phyloP scores from a whole-genome alignment of 2,113 vertebrate species.

The Saguinus imperator region DNA sequence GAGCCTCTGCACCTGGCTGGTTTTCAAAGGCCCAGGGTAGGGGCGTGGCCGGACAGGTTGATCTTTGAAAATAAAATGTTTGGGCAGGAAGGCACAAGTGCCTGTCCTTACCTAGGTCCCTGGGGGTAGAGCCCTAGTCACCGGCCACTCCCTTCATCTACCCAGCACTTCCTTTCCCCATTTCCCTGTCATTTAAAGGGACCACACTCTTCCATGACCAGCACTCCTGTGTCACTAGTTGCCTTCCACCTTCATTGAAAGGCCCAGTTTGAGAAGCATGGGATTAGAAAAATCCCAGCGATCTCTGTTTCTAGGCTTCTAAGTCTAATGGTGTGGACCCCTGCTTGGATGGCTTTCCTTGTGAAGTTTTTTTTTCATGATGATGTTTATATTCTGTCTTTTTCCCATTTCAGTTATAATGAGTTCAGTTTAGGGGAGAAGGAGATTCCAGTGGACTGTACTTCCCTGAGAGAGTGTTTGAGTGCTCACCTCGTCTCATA shows the following conservation, averaged over 20 bases:
- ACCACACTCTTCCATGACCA: no score
- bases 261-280: background rate
- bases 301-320: background rate
- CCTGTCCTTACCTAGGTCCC: no score
- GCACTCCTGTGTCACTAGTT: no score
- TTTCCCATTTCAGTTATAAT: background rate
- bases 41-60: no score
- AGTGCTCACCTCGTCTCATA: background rate
- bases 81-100: no score
- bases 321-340: background rate
- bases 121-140: no score
- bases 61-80: no score
- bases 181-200: no score
- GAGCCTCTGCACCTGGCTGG: no score
- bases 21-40: no score
- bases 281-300: background rate
- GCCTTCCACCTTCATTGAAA: background rate
- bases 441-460: background rate
- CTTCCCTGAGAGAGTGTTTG: background rate
- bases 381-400: background rate
- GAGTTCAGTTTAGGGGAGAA: background rate
- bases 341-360: background rate
- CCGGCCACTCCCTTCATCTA: no score
- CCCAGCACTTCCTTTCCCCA: no score
- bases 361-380: accelerated